Conservation (phyloP, 2,113 vertebrate genomes). For the Cryptomyrus ogoouensis region DNA sequence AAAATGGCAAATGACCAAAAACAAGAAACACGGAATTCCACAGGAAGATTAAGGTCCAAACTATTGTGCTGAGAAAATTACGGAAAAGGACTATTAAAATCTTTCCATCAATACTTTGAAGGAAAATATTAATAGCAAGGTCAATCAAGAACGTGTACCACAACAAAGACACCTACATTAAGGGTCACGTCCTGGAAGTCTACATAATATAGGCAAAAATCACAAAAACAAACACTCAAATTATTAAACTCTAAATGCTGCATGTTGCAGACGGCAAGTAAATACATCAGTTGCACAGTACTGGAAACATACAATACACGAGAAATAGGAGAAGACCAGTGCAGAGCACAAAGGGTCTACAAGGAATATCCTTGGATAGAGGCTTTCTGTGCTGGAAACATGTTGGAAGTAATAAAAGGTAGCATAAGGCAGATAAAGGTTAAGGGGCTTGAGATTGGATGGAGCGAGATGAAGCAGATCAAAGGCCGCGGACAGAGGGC, state of each 20-base stretch:
- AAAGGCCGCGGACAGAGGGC: slow-evolving; percentile 25
- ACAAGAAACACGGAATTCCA: not conserved
- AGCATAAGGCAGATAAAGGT: slow-evolving; percentile 28
- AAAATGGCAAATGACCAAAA: not conserved
- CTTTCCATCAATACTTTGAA: slow-evolving; percentile 49
- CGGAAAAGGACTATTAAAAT: not conserved
- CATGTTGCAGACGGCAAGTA: slow-evolving; percentile 31
- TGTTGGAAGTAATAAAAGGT: slow-evolving; percentile 37
- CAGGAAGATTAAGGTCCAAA: not conserved
- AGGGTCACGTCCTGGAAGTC: slow-evolving; percentile 54
- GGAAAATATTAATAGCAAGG: slow-evolving; percentile 38
- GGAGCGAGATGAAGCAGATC: slow-evolving; percentile 36
- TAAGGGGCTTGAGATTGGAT: slow-evolving; percentile 29
- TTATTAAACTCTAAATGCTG: slow-evolving; percentile 48
- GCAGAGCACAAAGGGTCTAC: not conserved
- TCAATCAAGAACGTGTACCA: not conserved
- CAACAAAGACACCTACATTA: slow-evolving; percentile 56
- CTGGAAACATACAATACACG: not conserved
- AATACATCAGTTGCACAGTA: slow-evolving; percentile 33
- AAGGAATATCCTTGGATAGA: slow-evolving; percentile 22
- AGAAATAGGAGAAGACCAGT: not conserved
- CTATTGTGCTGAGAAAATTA: not conserved
- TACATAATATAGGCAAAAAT: not conserved
- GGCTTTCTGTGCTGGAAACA: slow-evolving; percentile 25
- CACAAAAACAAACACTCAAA: slow-evolving; percentile 16